Evolutionary conservation across 2,113 vertebrate genomes (phyloP).

Genomic region (Genyomyrus donnyi): DNA sequence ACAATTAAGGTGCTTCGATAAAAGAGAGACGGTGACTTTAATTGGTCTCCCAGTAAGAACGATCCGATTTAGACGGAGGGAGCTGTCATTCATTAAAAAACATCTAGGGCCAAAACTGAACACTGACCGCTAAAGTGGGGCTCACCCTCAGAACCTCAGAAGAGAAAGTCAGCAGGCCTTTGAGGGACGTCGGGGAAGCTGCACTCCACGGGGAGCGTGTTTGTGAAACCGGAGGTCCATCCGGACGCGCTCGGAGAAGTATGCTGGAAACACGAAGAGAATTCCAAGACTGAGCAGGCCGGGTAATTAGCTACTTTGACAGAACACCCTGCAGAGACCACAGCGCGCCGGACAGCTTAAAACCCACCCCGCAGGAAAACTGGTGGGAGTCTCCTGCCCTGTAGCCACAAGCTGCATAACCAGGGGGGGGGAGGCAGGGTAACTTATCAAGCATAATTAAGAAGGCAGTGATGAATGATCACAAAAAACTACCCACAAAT

Average conservation of each 20-base stretch:
- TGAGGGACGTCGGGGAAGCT: too few relatives aligned
- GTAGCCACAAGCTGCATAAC: not conserved
- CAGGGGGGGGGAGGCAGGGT: not conserved
- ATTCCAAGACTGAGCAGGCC: not conserved
- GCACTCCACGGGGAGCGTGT: not conserved
- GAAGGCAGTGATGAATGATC: not conserved
- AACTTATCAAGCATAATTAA: not conserved
- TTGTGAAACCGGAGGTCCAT: not conserved
- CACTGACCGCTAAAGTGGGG: not conserved
- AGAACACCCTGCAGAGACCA: not conserved
- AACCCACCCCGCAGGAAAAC: not conserved
- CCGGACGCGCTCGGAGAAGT: not conserved
- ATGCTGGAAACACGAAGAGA: not conserved
- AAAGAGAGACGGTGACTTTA: conserved; percentile 3
- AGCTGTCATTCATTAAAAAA: conserved; percentile 13
- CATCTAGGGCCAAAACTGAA: not conserved
- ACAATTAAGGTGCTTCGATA: not conserved
- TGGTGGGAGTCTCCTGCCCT: not conserved
- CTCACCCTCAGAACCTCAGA: not conserved
- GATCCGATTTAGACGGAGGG: conserved; percentile 11
- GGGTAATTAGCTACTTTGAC: not conserved
- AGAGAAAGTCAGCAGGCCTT: not conserved
- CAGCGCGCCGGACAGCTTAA: not conserved
- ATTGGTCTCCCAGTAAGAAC: conserved; percentile 17
- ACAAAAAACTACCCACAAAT: not conserved